Evolutionary conservation across 2,888 invertebrate species (phyloP).

Genomic region (Crematogaster levior): DNA sequence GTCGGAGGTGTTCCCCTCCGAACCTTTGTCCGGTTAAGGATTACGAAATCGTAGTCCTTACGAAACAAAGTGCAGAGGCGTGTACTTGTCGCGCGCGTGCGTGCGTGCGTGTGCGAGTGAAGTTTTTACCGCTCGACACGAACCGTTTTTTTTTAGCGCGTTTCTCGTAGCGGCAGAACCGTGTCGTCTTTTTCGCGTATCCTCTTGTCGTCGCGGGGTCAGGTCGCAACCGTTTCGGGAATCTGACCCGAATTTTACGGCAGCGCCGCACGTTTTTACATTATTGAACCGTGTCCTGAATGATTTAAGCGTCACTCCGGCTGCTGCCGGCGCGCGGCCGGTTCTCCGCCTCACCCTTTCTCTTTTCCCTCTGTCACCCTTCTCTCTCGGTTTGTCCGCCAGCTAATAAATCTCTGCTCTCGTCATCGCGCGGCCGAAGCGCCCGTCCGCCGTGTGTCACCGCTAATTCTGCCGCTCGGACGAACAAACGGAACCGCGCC

Average conservation of each 20-base stretch:
- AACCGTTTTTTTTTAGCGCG: not conserved
- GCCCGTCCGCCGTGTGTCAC: slow-evolving; percentile 67
- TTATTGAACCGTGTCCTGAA: slow-evolving; percentile 73
- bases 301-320: slow-evolving; percentile 72
- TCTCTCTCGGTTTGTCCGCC: slow-evolving; percentile 54
- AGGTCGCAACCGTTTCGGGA: slow-evolving; percentile 74
- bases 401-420: slow-evolving; percentile 67
- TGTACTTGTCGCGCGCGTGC: not conserved
- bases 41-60: slow-evolving; percentile 47
- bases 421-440: slow-evolving; percentile 61
- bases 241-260: slow-evolving; percentile 75
- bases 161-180: not conserved
- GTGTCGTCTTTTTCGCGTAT: slow-evolving; percentile 15
- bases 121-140: slow-evolving; percentile 3
- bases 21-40: slow-evolving; percentile 41
- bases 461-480: slow-evolving; percentile 70
- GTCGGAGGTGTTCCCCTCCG: slow-evolving; percentile 41
- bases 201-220: slow-evolving; percentile 54
- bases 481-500: slow-evolving; percentile 55
- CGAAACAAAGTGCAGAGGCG: slow-evolving; percentile 35
- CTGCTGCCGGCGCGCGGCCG: not conserved
- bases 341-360: slow-evolving; percentile 14
- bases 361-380: not conserved
- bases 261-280: slow-evolving; percentile 71
- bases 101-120: not conserved